Percentiles rank a stretch among this genome's conserved stretches.
phyloP scores from a whole-genome alignment of 2,888 invertebrate species.

The Melinopterus prodromus region DNA sequence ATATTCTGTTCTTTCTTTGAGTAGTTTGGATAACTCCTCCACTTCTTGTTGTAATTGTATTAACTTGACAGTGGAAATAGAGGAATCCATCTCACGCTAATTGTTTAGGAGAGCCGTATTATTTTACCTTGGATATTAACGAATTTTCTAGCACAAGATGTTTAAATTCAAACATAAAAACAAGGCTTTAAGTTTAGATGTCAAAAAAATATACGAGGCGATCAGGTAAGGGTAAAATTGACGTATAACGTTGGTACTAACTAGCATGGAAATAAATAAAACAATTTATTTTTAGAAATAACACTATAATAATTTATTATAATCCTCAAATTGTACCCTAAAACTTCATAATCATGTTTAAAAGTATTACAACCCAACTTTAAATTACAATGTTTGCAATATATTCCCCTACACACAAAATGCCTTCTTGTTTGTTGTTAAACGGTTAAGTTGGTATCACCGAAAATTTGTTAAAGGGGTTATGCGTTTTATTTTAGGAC shows the following conservation, averaged over 20 bases:
- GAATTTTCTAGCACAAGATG: neutral
- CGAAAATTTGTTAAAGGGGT: constrained; percentile 26
- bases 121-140: no score
- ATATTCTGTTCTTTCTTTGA: neutral
- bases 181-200: neutral
- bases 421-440: neutral
- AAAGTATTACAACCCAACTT: no score
- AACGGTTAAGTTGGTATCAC: neutral
- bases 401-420: no score
- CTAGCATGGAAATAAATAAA: neutral
- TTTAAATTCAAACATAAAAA: neutral
- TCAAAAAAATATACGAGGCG: neutral
- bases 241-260: neutral
- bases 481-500: neutral
- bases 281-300: no score
- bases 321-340: no score
- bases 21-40: neutral
- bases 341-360: no score
- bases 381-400: no score
- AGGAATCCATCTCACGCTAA: neutral
- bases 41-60: neutral
- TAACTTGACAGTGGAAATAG: neutral
- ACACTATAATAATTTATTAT: no score
- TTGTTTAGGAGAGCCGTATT: no score
- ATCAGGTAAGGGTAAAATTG: neutral